These are phyloP conservation scores for Gadopsis bispinosus DNA, from an alignment of 2,797 vertebrate genomes.

Conservation along the genomic window DNA sequence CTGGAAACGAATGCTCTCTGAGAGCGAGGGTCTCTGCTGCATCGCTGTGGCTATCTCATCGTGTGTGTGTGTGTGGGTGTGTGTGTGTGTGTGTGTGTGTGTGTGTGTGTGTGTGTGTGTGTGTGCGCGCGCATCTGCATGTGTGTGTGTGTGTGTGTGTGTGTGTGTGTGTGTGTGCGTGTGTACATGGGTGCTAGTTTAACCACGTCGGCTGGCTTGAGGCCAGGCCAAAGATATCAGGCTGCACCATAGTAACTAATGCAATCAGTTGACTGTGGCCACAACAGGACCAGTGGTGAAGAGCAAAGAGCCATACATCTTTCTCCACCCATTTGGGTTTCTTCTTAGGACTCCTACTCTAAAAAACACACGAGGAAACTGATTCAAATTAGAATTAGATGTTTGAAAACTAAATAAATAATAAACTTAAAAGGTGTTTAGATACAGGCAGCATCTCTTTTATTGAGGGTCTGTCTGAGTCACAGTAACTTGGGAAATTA, in stretches of 20 bases:
- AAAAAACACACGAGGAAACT: conserved; percentile 6
- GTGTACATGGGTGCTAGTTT: conserved; percentile 50
- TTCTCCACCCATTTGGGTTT: conserved; percentile 26
- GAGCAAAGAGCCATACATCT: conserved; percentile 44
- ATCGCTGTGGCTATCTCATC: conserved; percentile 50
- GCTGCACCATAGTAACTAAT: conserved; percentile 77
- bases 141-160: too few relatives aligned
- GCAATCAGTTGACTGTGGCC: conserved; percentile 75
- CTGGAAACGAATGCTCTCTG: conserved; percentile 66
- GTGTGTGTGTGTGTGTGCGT: conserved; percentile 40
- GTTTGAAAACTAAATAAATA: conserved; percentile 1
- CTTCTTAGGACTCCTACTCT: conserved; percentile 4
- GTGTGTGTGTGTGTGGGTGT: conserved; percentile 34
- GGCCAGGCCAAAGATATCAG: conserved; percentile 81
- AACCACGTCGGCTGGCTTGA: conserved; percentile 74
- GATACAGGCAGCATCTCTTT: conserved; percentile 9
- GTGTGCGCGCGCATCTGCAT: too few relatives aligned
- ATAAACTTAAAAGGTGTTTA: conserved; percentile 9
- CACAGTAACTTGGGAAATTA: conserved; percentile 83
- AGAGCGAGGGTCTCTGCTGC: conserved; percentile 67
- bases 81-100: too few relatives aligned
- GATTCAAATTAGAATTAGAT: not conserved
- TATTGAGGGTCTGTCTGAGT: conserved; percentile 64
- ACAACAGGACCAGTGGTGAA: conserved; percentile 53
- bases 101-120: too few relatives aligned